A percentile compares a stretch with the other conserved stretches of the same genome.
Evolutionary conservation across 2,888 invertebrate genomes (phyloP).

Genomic region (Tetragnatha montana): DNA sequence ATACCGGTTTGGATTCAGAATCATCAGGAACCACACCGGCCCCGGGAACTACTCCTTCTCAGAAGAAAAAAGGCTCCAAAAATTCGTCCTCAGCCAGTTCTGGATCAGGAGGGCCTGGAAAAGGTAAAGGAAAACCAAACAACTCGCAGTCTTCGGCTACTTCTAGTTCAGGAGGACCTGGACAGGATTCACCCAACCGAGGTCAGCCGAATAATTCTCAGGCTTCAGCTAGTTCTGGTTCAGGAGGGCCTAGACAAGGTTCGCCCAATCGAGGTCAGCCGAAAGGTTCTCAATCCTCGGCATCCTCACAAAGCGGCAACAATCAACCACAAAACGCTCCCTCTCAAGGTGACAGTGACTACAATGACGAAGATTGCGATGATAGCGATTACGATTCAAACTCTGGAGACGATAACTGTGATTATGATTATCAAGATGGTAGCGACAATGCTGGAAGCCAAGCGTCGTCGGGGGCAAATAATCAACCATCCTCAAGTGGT

Average conservation of each 20-base stretch:
- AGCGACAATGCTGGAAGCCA: background rate
- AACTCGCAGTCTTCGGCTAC: no score
- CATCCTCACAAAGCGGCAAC: background rate
- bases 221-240: background rate
- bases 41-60: background rate
- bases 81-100: background rate
- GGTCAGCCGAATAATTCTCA: background rate
- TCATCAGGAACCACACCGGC: background rate
- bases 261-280: background rate
- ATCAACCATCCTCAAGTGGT: background rate
- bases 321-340: background rate
- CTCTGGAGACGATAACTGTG: background rate
- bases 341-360: background rate
- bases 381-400: background rate
- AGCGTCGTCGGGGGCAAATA: background rate
- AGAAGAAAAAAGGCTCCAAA: no score
- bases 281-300: background rate
- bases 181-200: background rate
- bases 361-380: constrained; percentile 1
- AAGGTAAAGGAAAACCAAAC: background rate
- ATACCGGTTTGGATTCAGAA: background rate
- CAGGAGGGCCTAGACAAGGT: background rate
- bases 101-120: background rate
- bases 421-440: background rate
- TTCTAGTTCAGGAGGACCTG: background rate